Base-by-base conservation (phyloP, 2,888 invertebrate genomes). In the Noctua janthe region DNA sequence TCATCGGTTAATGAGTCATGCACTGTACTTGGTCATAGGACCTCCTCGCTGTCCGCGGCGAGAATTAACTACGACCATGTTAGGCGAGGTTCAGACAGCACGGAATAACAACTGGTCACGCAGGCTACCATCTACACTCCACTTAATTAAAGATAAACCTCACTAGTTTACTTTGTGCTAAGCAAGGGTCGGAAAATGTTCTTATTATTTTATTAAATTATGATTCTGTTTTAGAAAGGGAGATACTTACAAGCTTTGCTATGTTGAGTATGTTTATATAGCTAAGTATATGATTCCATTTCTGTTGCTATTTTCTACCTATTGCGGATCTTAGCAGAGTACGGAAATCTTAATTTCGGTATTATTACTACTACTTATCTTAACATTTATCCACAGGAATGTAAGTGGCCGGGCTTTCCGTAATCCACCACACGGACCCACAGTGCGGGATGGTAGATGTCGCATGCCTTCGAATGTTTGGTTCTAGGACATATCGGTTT, bases 1-100 rank as follows among this genome's bases (percentile, higher is more conserved):
- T 78, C 83, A 87, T 66, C 64, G 23, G 70, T 78, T 85, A 85
- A 87, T 85, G 85, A 87, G 81, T 87, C 87, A 87, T 85, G 47
- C 64, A 69, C 80, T 83, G 7, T 76, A 88, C 62, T 84, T 88
- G 88, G 88, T 74, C 80, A 83, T 76, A 59, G 72, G 74, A 79
- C 76, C 87, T 78, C 84, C 72, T 64, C 35, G 71, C 75, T 70
- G 76, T 82, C 79, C 78, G 82, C 47, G 70, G 85, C 76, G 80
- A 59, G 69, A 77, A 86, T 88, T 69, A 84, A 78, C 83, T 76
- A 71, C 5, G 13, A 13, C 87, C 87, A 86, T 80, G 74, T 87
- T 82, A 79, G 87, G 88, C 35, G 54, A 71, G 69, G 62, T 71
- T 23, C 64, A 64, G 74, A 86, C 77, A 66, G 80, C 80, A 29